Evolutionary conservation across 2,797 vertebrate genomes (phyloP).

Genomic region (Scolopax rusticola): DNA sequence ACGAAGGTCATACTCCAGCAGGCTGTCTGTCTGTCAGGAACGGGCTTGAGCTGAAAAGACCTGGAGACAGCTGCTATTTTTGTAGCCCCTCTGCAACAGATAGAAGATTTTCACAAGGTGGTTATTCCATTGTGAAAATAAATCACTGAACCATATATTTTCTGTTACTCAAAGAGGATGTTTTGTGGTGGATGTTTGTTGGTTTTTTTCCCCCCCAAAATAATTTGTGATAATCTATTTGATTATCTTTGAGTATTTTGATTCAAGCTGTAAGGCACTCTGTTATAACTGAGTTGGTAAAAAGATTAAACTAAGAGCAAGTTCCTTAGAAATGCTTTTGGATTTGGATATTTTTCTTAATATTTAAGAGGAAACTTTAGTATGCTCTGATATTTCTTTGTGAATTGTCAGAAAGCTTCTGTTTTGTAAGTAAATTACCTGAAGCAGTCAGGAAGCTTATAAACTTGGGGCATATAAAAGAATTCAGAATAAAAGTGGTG

Average conservation of each 20-base stretch:
- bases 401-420: not conserved
- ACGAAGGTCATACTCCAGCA: not conserved
- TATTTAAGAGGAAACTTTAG: not conserved
- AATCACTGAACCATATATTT: not conserved
- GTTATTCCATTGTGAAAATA: not conserved
- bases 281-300: not conserved
- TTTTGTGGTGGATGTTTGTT: not conserved
- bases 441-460: not conserved
- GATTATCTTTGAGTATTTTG: not conserved
- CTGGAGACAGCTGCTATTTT: not conserved
- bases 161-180: not conserved
- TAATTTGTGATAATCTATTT: not conserved
- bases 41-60: not conserved
- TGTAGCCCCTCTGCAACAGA: not conserved
- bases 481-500: not conserved
- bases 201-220: accelerated
- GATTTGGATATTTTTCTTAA: not conserved
- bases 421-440: not conserved
- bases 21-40: not conserved
- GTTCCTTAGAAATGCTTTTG: not conserved
- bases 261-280: not conserved
- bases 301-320: not conserved
- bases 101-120: not conserved
- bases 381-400: not conserved
- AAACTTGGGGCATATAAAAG: not conserved